Evolutionary conservation across 2,797 vertebrate species (phyloP).

Genomic region (Platalea minor): DNA sequence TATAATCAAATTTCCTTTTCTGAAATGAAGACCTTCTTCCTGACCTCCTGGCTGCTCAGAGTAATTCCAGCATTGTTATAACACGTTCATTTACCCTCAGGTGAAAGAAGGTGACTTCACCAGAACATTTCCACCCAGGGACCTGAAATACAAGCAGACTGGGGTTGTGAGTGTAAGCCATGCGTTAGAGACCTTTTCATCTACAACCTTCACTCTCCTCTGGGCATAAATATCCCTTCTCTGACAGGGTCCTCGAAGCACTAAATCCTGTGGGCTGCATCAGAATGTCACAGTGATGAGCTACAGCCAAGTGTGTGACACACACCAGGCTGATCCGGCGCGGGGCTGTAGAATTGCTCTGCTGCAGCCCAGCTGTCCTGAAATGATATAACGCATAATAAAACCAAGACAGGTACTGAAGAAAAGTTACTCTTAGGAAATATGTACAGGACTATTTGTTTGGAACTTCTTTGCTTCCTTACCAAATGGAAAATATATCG

Average conservation of each 20-base stretch:
- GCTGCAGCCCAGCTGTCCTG: background rate
- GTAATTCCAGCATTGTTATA: background rate
- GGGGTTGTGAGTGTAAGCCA: background rate
- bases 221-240: background rate
- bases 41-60: background rate
- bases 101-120: background rate
- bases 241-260: background rate
- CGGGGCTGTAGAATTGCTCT: background rate
- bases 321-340: rapidly evolving
- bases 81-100: background rate
- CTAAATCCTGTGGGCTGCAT: background rate
- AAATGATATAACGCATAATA: background rate
- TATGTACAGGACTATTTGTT: background rate
- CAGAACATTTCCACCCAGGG: background rate
- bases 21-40: background rate
- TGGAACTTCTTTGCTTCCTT: background rate
- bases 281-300: background rate
- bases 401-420: background rate
- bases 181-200: background rate
- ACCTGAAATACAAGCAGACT: background rate
- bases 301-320: background rate
- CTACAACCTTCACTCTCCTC: background rate
- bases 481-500: background rate
- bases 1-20: background rate
- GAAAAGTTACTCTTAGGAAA: background rate